Evolutionary conservation across 1,140 invertebrate species (phyloP).

Genomic region (Drosophila leontia): DNA sequence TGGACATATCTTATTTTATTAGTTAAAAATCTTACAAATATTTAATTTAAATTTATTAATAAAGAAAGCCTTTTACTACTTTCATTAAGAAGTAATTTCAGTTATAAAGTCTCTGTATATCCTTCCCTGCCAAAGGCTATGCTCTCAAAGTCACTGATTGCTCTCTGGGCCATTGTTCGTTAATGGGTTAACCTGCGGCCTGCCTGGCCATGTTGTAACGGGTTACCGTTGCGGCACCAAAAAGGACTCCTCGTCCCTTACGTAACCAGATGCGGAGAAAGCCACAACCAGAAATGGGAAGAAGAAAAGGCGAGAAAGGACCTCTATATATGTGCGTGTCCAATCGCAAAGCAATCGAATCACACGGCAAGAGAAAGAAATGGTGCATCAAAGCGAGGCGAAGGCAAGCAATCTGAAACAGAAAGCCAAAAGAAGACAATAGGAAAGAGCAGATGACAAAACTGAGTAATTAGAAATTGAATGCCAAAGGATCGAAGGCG

Average conservation of each 20-base stretch:
- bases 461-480: slow-evolving; percentile 39
- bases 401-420: slow-evolving; percentile 8
- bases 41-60: neutral
- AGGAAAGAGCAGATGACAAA: slow-evolving; percentile 23
- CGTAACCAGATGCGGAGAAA: slow-evolving; percentile 55
- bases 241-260: slow-evolving; percentile 18
- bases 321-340: slow-evolving; percentile 57
- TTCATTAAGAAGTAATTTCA: too few relatives aligned
- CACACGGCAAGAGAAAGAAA: slow-evolving; percentile 20
- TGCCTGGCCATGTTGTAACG: slow-evolving; percentile 11
- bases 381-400: neutral
- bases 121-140: too few relatives aligned
- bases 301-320: slow-evolving; percentile 32
- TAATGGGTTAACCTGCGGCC: slow-evolving; percentile 30
- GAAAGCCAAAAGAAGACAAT: slow-evolving; percentile 11
- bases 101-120: neutral
- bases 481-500: slow-evolving; percentile 4
- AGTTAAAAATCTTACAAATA: neutral
- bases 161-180: neutral
- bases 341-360: slow-evolving; percentile 59
- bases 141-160: slow-evolving; percentile 1
- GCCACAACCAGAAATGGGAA: slow-evolving; percentile 16
- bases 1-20: neutral
- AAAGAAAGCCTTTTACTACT: accelerated
- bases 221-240: slow-evolving; percentile 7